phyloP scores from a whole-genome alignment of 2,888 invertebrate genomes.

The Mycalesis mineus region DNA sequence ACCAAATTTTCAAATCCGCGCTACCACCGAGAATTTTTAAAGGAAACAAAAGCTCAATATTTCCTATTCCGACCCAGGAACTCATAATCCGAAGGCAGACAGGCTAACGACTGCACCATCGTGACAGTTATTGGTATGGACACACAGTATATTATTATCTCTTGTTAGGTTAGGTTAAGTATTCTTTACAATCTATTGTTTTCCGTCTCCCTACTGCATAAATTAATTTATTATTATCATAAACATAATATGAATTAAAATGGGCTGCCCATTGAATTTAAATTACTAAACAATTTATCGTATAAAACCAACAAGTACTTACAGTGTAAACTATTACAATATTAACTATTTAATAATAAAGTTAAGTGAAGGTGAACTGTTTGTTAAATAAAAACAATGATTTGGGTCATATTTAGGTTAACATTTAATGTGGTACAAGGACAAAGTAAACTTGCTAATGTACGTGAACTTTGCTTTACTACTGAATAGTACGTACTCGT shows the following conservation, averaged over 20 bases:
- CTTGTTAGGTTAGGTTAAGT: background rate
- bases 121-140: too few species aligned
- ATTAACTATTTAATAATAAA: background rate
- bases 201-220: background rate
- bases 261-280: background rate
- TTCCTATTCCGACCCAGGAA: too few species aligned
- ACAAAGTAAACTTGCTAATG: background rate
- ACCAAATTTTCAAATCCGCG: too few species aligned
- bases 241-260: background rate
- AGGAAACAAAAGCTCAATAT: too few species aligned
- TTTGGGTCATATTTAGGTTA: background rate
- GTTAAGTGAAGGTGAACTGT: background rate
- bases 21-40: too few species aligned
- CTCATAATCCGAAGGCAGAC: too few species aligned
- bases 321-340: background rate
- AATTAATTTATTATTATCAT: background rate
- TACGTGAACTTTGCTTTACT: too few species aligned
- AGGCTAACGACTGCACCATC: too few species aligned
- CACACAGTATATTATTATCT: background rate
- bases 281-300: background rate
- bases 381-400: slow-evolving; percentile 1
- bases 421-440: background rate
- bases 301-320: background rate
- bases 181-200: background rate
- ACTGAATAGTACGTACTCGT: too few species aligned